Evolutionary conservation across 2,113 vertebrate species (phyloP).

Genomic region (Microcebus murinus): DNA sequence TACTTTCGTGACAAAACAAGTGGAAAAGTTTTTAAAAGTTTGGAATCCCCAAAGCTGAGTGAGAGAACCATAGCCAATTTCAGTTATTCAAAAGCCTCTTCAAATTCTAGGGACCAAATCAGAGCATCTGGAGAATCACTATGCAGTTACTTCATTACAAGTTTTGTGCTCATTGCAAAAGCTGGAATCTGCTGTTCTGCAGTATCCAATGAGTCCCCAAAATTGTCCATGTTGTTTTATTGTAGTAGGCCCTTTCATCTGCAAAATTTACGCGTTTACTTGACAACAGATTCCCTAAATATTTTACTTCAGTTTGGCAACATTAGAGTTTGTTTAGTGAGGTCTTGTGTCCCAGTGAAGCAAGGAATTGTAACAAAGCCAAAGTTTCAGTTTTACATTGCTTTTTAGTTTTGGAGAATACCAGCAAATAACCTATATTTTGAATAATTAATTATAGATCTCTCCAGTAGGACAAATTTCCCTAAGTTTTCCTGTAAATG

Average conservation of each 20-base stretch:
- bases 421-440: background rate
- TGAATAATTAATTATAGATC: background rate
- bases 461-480: background rate
- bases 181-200: background rate
- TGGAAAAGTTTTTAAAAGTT: background rate
- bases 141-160: background rate
- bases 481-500: background rate
- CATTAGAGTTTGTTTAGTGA: background rate
- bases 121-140: background rate
- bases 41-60: background rate
- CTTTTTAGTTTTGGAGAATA: background rate
- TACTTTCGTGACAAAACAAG: background rate
- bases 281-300: background rate
- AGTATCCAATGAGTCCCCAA: background rate
- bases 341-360: background rate
- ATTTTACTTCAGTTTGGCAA: background rate
- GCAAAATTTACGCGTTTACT: background rate
- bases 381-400: background rate
- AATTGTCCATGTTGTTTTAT: background rate
- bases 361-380: background rate
- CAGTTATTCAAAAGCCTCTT: background rate
- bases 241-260: background rate
- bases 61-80: background rate
- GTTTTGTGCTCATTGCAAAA: background rate
- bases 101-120: background rate